A percentile compares a stretch with the other conserved stretches of the same genome.
phyloP scores from a whole-genome alignment of 2,888 invertebrate genomes.

The Cheilosia urbana region DNA sequence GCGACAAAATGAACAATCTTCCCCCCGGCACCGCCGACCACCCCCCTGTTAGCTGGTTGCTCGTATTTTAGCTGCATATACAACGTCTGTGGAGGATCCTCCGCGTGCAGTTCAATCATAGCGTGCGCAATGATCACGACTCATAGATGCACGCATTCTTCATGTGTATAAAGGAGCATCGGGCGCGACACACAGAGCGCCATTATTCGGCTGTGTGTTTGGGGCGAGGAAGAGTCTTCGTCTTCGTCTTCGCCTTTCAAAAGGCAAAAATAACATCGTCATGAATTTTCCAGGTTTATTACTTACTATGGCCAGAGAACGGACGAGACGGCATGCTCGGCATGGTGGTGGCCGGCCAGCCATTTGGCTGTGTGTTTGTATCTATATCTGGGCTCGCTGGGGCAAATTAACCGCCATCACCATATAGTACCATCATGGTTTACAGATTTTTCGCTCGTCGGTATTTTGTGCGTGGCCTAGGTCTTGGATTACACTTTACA shows the following conservation, averaged over 20 bases:
- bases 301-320: conserved; percentile 45
- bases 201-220: conserved; percentile 47
- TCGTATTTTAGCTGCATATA: conserved; percentile 43
- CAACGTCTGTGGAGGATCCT: conserved; percentile 34
- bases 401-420: conserved; percentile 68
- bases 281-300: conserved; percentile 75
- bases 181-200: conserved; percentile 69
- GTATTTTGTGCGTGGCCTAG: conserved; percentile 75
- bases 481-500: conserved; percentile 71
- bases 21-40: background rate
- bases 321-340: conserved; percentile 58
- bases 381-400: background rate
- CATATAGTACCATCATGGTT: conserved; percentile 58
- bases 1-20: conserved; percentile 49
- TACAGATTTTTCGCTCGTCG: conserved; percentile 54
- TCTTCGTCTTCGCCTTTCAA: conserved; percentile 40
- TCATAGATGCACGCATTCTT: conserved; percentile 75
- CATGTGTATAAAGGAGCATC: conserved; percentile 64
- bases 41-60: background rate
- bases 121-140: conserved; percentile 75
- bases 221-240: conserved; percentile 14
- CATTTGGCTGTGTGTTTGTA: conserved; percentile 4
- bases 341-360: conserved; percentile 10
- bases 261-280: conserved; percentile 72
- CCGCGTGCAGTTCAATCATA: conserved; percentile 75